Conservation (phyloP, 1,140 invertebrate species). For the Papilio glaucus region DNA sequence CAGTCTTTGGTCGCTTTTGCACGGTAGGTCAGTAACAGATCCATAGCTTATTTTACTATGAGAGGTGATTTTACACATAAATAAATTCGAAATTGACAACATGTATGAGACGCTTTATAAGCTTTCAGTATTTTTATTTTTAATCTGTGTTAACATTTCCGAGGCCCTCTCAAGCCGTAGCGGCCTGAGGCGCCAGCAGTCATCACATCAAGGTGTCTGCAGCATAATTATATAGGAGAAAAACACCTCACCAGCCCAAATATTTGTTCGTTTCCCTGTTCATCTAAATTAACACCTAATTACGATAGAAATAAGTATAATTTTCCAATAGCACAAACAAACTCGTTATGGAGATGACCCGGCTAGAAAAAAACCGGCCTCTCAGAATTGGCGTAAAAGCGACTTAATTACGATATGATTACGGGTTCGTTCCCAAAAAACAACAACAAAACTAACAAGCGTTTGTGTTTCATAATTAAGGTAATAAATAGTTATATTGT, state of each 20-base stretch:
- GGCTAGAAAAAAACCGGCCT: conserved; percentile 56
- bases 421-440: conserved; percentile 65
- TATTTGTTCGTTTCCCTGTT: conserved; percentile 57
- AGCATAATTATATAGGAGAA: conserved; percentile 73
- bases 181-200: conserved; percentile 67
- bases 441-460: conserved; percentile 72
- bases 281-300: conserved; percentile 44
- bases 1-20: too few species aligned
- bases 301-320: conserved; percentile 35
- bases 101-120: neutral
- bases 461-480: conserved; percentile 65
- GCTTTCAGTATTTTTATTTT: neutral
- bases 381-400: conserved; percentile 77
- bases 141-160: conserved; percentile 10
- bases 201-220: conserved; percentile 75
- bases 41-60: too few species aligned
- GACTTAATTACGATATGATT: conserved; percentile 79
- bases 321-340: conserved; percentile 29
- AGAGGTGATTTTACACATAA: too few species aligned
- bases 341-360: conserved; percentile 34
- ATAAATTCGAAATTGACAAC: neutral
- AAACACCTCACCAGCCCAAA: conserved; percentile 68
- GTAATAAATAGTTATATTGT: conserved; percentile 77
- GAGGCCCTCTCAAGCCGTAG: conserved; percentile 43
- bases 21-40: too few species aligned